Conservation (phyloP, 2,888 invertebrate genomes). For the Drosophila nr. perissopoda region DNA sequence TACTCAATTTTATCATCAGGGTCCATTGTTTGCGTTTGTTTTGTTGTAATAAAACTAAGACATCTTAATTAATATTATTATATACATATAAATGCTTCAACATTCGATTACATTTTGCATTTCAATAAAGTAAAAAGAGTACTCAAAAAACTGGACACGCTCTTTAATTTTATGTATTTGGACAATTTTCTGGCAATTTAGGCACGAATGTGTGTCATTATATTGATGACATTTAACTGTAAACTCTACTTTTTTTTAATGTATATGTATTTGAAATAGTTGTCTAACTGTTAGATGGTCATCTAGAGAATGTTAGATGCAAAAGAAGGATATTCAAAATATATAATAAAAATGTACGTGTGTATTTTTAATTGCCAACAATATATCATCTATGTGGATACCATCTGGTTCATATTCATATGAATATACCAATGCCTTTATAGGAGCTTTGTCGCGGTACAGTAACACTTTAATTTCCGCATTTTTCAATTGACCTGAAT, state of each 20-base stretch:
- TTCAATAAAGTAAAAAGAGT: conserved; percentile 37
- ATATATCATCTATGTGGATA: neutral
- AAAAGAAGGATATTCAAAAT: neutral
- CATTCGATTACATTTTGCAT: conserved; percentile 36
- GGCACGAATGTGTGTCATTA: conserved; percentile 45
- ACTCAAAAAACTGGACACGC: conserved; percentile 12
- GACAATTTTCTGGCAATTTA: conserved; percentile 66
- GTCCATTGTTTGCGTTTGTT: neutral
- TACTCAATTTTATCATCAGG: neutral
- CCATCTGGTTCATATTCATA: neutral
- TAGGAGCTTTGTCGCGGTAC: conserved; percentile 8
- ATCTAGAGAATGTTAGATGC: neutral
- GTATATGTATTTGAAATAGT: neutral
- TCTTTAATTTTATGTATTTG: conserved; percentile 30
- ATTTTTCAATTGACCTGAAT: conserved; percentile 11
- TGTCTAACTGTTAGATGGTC: neutral
- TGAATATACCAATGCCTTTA: neutral
- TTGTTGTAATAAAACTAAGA: conserved; percentile 8
- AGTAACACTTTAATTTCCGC: conserved; percentile 46
- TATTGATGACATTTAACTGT: conserved; percentile 37
- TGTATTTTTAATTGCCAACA: neutral
- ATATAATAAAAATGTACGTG: neutral
- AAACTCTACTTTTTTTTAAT: conserved; percentile 15
- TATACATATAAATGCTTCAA: conserved; percentile 11
- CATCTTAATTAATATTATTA: conserved; percentile 1